phyloP scores from a whole-genome alignment of 2,113 vertebrate genomes.

The Nerophis lumbriciformis region DNA sequence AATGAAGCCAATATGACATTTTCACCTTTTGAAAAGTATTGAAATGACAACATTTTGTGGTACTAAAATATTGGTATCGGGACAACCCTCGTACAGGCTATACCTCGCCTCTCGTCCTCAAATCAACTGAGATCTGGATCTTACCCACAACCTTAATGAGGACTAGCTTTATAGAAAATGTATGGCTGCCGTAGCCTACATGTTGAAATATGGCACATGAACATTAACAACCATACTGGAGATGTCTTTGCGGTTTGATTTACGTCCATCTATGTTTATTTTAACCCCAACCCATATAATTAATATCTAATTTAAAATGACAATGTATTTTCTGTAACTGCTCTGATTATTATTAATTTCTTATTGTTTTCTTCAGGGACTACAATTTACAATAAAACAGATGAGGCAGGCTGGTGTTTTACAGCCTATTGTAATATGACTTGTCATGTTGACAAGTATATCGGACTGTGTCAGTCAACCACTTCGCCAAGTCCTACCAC shows the following conservation, averaged over 20 bases:
- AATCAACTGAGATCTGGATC: too few relatives aligned
- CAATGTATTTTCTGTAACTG: not conserved
- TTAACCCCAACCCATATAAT: not conserved
- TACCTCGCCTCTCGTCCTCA: too few relatives aligned
- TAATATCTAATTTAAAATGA: not conserved
- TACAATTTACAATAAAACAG: slow-evolving; percentile 69
- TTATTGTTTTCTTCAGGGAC: slow-evolving; percentile 54
- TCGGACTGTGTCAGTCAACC: slow-evolving; percentile 22
- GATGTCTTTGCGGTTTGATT: not conserved
- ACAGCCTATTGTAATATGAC: slow-evolving; percentile 65
- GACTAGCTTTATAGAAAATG: too few relatives aligned
- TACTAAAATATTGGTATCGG: too few relatives aligned
- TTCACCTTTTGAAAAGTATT: too few relatives aligned
- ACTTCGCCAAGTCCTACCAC: slow-evolving; percentile 12
- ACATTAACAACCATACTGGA: not conserved
- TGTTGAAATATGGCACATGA: too few relatives aligned
- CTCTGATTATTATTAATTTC: not conserved
- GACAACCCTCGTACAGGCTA: too few relatives aligned
- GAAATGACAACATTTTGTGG: too few relatives aligned
- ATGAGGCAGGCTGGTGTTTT: slow-evolving; percentile 70
- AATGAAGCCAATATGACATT: too few relatives aligned
- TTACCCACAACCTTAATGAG: too few relatives aligned
- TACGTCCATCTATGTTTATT: not conserved
- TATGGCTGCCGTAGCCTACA: too few relatives aligned
- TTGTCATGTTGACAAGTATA: slow-evolving; percentile 63